Percentiles rank a stretch among this genome's conserved stretches.
phyloP scores from a whole-genome alignment of 2,113 vertebrate species.

The Gymnogyps californianus region DNA sequence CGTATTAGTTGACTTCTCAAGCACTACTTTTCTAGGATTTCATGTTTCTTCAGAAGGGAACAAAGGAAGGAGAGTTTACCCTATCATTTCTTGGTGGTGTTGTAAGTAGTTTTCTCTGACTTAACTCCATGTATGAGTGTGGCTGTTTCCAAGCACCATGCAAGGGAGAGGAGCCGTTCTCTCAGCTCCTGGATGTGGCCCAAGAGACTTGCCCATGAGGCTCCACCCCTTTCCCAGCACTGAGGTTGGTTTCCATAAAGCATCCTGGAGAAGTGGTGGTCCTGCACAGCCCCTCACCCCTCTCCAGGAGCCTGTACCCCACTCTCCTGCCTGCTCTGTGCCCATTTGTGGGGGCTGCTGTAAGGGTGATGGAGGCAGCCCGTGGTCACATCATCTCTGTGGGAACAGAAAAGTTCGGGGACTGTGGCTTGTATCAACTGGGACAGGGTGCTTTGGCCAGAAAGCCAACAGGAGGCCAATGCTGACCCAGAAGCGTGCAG shows the following conservation, averaged over 20 bases:
- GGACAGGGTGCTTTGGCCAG: not conserved
- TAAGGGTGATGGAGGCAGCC: not conserved
- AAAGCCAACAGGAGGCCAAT: not conserved
- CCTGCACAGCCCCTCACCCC: not conserved
- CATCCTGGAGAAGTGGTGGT: not conserved
- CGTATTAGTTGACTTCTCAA: not conserved
- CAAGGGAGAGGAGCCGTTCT: not conserved
- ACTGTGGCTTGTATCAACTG: not conserved
- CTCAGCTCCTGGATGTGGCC: not conserved
- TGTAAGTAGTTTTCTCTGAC: not conserved
- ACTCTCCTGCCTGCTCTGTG: not conserved
- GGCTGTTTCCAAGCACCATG: not conserved
- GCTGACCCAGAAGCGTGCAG: not conserved
- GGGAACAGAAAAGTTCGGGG: not conserved
- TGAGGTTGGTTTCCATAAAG: not conserved
- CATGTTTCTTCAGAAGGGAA: not conserved
- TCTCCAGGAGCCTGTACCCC: not conserved
- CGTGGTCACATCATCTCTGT: fast-evolving
- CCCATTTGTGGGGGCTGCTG: not conserved
- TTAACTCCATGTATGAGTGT: not conserved
- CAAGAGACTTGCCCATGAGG: not conserved
- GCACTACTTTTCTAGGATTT: not conserved
- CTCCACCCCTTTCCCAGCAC: not conserved
- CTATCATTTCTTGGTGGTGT: not conserved
- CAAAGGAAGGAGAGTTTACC: not conserved